Evolutionary conservation across 30 jellyfish, hydroid and myxozoan species (phyloP).

Genomic region (Nemopilema nomurai): DNA sequence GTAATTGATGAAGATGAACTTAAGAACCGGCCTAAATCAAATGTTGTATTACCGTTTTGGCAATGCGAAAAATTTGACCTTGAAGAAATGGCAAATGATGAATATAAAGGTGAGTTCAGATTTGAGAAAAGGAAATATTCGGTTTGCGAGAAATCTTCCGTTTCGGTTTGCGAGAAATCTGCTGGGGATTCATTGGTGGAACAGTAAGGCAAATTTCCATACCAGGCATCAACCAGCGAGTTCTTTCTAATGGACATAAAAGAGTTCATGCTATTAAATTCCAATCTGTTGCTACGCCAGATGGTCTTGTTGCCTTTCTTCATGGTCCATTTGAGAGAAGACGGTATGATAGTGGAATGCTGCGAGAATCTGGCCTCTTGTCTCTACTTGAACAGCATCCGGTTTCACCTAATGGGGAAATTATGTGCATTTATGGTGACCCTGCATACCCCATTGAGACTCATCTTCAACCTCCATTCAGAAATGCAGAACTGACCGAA

Average conservation of each 20-base stretch:
- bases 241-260: slow-evolving; percentile 10
- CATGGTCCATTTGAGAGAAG: slow-evolving; percentile 28
- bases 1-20: slow-evolving; percentile 1
- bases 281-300: slow-evolving; percentile 21
- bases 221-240: slow-evolving; percentile 16
- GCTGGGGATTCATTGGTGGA: slow-evolving; percentile 38
- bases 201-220: slow-evolving; percentile 8
- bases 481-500: neutral
- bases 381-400: neutral
- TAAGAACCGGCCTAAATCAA: neutral
- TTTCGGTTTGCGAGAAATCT: neutral
- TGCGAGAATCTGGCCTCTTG: slow-evolving; percentile 16
- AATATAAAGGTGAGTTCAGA: slow-evolving; percentile 2
- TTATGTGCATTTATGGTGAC: slow-evolving; percentile 55
- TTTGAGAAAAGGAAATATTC: slow-evolving; percentile 5
- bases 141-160: neutral
- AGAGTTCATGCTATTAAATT: slow-evolving; percentile 12
- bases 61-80: slow-evolving; percentile 6
- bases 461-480: slow-evolving; percentile 37
- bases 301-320: slow-evolving; percentile 8
- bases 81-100: slow-evolving; percentile 2
- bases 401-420: slow-evolving; percentile 13
- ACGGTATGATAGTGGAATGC: slow-evolving; percentile 26
- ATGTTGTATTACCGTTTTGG: neutral
- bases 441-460: slow-evolving; percentile 56